Conservation (phyloP, 1,140 invertebrate genomes). For the Hypsibius dujardini region DNA sequence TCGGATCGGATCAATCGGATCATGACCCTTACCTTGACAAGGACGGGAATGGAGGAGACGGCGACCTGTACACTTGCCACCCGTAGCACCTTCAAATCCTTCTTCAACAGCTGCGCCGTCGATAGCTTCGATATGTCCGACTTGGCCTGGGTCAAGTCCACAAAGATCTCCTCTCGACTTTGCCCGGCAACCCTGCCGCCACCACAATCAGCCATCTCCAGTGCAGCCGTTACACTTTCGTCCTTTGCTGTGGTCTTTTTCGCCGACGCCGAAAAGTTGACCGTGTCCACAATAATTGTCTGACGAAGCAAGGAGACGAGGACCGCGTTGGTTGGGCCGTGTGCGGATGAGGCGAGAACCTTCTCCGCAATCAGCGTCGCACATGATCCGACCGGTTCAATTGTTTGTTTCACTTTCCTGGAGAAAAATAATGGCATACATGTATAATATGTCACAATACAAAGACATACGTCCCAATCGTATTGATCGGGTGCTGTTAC, state of each 20-base stretch:
- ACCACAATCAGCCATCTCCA: not conserved
- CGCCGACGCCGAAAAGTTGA: not conserved
- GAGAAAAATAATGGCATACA: too few species aligned
- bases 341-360: not conserved
- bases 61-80: too few species aligned
- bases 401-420: not conserved
- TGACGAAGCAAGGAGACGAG: not conserved
- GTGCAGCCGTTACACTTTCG: not conserved
- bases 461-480: too few species aligned
- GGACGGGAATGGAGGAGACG: too few species aligned
- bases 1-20: too few species aligned
- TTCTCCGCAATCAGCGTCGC: not conserved
- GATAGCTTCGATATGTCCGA: not conserved
- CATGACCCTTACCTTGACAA: too few species aligned
- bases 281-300: not conserved
- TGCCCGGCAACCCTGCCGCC: not conserved
- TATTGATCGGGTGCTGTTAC: too few species aligned
- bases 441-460: too few species aligned
- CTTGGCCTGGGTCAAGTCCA: not conserved
- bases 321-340: not conserved
- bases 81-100: not conserved
- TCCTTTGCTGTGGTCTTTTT: not conserved
- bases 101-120: not conserved
- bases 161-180: not conserved
- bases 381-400: conserved; percentile 1